Evolutionary conservation across 2,888 invertebrate species (phyloP).

Genomic region (Rhagonycha lutea): DNA sequence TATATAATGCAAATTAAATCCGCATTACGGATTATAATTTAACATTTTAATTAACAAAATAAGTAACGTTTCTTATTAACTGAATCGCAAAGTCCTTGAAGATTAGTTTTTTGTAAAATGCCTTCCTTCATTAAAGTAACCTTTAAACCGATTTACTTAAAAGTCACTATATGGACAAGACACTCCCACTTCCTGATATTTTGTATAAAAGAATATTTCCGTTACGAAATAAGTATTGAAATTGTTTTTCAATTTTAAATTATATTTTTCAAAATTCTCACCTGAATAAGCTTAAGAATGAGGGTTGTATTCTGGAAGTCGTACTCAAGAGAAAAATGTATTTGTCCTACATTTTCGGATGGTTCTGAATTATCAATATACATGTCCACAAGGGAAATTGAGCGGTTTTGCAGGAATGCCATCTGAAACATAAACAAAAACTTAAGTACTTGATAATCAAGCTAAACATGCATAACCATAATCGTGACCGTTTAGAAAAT

Average conservation of each 20-base stretch:
- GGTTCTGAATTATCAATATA: conserved; percentile 93
- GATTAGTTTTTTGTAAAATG: no score
- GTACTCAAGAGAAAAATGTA: conserved; percentile 91
- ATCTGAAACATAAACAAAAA: conserved; percentile 56
- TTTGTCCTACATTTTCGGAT: conserved; percentile 92
- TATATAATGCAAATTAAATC: no score
- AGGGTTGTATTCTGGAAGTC: conserved; percentile 92
- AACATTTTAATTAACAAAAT: no score
- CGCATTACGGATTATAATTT: no score
- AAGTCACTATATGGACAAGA: no score
- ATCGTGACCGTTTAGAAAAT: conserved; percentile 7
- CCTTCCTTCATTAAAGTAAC: no score
- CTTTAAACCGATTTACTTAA: no score
- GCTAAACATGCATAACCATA: conserved; percentile 1
- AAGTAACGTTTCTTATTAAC: no score
- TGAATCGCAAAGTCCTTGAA: no score
- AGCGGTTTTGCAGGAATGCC: conserved; percentile 84
- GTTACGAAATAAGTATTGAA: no score
- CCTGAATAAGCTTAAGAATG: conserved; percentile 88
- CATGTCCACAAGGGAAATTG: conserved; percentile 91
- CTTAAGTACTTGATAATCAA: conserved; percentile 1
- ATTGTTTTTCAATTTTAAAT: neutral
- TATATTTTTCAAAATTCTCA: conserved; percentile 52
- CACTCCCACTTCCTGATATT: no score
- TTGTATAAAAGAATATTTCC: no score